These are phyloP conservation scores for Halictus quadricinctus DNA, from an alignment of 2,888 invertebrate genomes.

Conservation along the genomic window DNA sequence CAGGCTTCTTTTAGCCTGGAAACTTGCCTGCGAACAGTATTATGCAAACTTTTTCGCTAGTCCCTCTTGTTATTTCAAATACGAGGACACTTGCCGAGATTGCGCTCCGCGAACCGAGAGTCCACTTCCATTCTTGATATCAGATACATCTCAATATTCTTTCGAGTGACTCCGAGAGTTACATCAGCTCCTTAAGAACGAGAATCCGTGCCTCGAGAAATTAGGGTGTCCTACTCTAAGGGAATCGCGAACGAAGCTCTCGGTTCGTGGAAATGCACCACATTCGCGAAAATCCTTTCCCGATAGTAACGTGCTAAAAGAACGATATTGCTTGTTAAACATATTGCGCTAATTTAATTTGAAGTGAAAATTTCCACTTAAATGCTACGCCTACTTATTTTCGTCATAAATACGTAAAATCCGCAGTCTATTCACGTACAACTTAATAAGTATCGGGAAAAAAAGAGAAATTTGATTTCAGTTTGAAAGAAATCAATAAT, in stretches of 20 bases:
- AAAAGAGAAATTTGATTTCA: too few relatives aligned
- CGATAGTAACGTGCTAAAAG: neutral
- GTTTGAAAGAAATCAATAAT: neutral
- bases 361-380: neutral
- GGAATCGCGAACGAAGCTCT: neutral
- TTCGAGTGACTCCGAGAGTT: neutral
- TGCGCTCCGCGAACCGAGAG: neutral
- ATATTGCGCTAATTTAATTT: neutral
- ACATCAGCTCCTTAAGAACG: neutral
- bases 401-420: too few relatives aligned
- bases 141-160: constrained; percentile 25
- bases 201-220: neutral
- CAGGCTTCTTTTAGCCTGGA: neutral
- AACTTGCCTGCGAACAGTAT: neutral
- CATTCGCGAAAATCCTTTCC: neutral
- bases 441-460: too few relatives aligned
- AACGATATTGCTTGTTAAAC: neutral
- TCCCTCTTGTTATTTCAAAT: constrained; percentile 28
- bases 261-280: neutral
- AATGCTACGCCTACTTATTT: neutral
- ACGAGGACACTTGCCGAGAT: constrained; percentile 8
- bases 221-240: neutral
- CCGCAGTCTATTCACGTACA: too few relatives aligned
- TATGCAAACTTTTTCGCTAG: constrained; percentile 15
- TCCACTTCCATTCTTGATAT: constrained; percentile 21